Evolutionary conservation across 2,113 vertebrate genomes (phyloP), one percentile per base, ranked within the genome.

Genomic region (Clarias batrachus): DNA sequence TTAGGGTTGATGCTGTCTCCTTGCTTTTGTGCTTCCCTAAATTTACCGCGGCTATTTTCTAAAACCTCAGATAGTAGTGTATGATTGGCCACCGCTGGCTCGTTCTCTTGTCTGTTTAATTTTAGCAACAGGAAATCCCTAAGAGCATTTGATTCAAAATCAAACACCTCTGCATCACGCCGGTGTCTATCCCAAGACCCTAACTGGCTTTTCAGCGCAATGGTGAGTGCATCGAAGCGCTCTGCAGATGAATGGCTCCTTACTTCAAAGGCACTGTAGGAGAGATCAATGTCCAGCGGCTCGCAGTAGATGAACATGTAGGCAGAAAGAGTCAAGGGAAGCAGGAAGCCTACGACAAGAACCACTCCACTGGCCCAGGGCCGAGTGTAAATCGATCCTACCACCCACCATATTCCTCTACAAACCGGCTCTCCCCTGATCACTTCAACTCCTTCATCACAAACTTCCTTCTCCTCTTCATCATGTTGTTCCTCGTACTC

Each of bases 211-310:
- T 98, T 98, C 23, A 99, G 95, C 3, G 97, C 97, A 37, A 97
- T 91, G 86, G 97, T 91, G 0, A 99, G 96, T 0, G 98, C 96
- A 0, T 99, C 98, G 0, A 99, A 99, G 81, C 96, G 97, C 92
- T 97, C 96, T 0, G 98, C 98, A 4, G 98, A 98, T 90, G 97
- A 96, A 11, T 99, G 98, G 93, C 98, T 98, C 90, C 97, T 97
- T 83, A 99, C 98, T 94, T 99, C 98, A 0, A 99, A 99, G 74
- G 98, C 98, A 0, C 97, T 98, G 94, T 99, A 99, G 84, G 98
- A 99, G 90, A 99, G 97, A 92, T 99, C 98, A 0, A 99, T 99
- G 87, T 99, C 98, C 94, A 99, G 94, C 1, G 97, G 95, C 0
- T 97, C 97, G 92, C 96, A 98, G 93, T 94, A 95, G 80, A 98